Percentiles rank a stretch among this genome's conserved stretches.
phyloP scores from a whole-genome alignment of 2,888 invertebrate genomes.

The Galeopsomyia nigrocyanea region DNA sequence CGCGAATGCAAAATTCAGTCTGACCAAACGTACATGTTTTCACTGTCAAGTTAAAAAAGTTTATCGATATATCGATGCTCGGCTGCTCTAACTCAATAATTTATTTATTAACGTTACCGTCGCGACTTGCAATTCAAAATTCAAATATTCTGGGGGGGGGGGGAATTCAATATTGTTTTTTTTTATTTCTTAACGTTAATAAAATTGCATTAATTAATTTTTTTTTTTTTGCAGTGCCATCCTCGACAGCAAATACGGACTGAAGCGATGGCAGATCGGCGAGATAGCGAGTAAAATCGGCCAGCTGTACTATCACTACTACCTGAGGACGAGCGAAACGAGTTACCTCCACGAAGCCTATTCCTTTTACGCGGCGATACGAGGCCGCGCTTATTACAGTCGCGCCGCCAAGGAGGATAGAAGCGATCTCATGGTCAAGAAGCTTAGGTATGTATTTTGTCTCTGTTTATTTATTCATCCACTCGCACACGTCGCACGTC shows the following conservation, averaged over 20 bases:
- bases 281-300: conserved; percentile 99
- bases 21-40: no score
- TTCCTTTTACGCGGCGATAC: conserved; percentile 95
- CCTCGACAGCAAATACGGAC: conserved; percentile 91
- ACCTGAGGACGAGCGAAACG: conserved; percentile 95
- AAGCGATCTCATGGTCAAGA: conserved; percentile 97
- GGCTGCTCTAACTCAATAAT: no score
- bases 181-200: not conserved
- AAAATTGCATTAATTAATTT: not conserved
- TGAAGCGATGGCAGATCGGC: conserved; percentile 98
- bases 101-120: no score
- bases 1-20: no score
- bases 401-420: conserved; percentile 93
- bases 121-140: no score
- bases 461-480: not conserved
- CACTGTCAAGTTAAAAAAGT: no score
- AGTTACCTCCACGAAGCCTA: conserved; percentile 96
- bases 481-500: no score
- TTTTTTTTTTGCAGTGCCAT: conserved; percentile 74
- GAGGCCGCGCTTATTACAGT: conserved; percentile 94
- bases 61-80: no score
- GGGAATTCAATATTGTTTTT: no score
- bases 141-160: no score
- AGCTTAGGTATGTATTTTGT: conserved; percentile 77
- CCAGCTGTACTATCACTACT: conserved; percentile 98